phyloP scores from a whole-genome alignment of 2,113 vertebrate species.

The Odontesthes bonariensis region DNA sequence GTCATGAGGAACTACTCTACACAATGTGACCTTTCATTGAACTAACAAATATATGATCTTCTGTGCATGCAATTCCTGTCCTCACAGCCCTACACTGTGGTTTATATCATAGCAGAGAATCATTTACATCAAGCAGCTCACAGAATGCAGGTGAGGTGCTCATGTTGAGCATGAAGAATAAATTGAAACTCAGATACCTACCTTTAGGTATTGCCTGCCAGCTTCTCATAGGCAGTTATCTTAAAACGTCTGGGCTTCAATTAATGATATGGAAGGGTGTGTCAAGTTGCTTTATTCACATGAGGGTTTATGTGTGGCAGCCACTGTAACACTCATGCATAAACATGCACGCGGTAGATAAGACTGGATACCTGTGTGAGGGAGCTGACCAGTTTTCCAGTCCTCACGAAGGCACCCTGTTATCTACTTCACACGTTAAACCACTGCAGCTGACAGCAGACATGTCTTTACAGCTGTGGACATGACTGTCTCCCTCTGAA shows the following conservation, averaged over 20 bases:
- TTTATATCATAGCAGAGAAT: constrained; percentile 21
- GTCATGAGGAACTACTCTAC: constrained; percentile 21
- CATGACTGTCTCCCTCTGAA: constrained; percentile 64
- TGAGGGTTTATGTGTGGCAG: constrained; percentile 8
- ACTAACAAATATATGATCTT: constrained; percentile 49
- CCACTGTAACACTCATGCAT: constrained; percentile 12
- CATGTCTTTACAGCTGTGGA: constrained; percentile 72
- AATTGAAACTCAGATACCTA: constrained; percentile 44
- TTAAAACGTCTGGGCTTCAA: constrained; percentile 31
- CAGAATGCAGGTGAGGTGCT: constrained; percentile 65
- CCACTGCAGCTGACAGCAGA: constrained; percentile 67
- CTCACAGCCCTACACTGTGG: neutral
- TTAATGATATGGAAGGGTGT: constrained; percentile 67
- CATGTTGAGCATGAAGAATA: constrained; percentile 59
- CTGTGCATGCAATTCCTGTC: constrained; percentile 38
- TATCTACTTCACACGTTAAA: constrained; percentile 75
- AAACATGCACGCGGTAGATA: constrained; percentile 34
- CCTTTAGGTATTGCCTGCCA: constrained; percentile 51
- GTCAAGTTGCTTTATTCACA: constrained; percentile 51
- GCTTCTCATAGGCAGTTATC: constrained; percentile 35
- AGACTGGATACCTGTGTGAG: constrained; percentile 46
- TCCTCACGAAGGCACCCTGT: constrained; percentile 58
- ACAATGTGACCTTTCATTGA: constrained; percentile 53
- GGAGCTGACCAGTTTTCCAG: constrained; percentile 59
- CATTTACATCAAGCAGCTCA: constrained; percentile 31